Conservation (phyloP, 2,797 vertebrate genomes). For the Poecile montanus region DNA sequence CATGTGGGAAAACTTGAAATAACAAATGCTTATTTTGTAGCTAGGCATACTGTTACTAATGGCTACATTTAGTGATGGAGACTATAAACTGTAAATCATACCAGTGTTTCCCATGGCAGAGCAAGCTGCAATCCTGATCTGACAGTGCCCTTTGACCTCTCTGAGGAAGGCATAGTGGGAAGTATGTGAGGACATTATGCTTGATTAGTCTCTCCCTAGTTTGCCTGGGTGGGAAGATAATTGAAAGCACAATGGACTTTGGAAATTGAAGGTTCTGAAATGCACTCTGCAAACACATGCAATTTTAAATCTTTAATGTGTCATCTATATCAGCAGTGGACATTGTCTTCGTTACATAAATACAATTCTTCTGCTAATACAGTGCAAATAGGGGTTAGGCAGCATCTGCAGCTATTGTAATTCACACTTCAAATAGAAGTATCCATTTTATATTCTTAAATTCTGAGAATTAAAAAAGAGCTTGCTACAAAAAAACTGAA, state of each 20-base stretch:
- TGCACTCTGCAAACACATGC: constrained; percentile 46
- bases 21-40: constrained; percentile 30
- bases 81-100: constrained; percentile 62
- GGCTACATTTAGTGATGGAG: constrained; percentile 33
- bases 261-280: constrained; percentile 55
- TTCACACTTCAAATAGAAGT: neutral
- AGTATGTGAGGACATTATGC: constrained; percentile 53
- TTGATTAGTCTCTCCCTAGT: constrained; percentile 61
- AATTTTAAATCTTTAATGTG: constrained; percentile 63
- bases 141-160: constrained; percentile 26
- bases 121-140: constrained; percentile 5
- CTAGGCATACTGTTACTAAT: constrained; percentile 44
- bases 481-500: neutral
- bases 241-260: constrained; percentile 65
- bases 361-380: constrained; percentile 55
- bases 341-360: constrained; percentile 60
- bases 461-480: neutral
- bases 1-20: constrained; percentile 1
- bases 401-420: constrained; percentile 48
- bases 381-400: constrained; percentile 44
- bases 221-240: constrained; percentile 67
- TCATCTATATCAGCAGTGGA: constrained; percentile 51
- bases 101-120: constrained; percentile 36
- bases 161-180: constrained; percentile 20
- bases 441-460: constrained; percentile 1